Conservation (phyloP, 2,113 vertebrate species). For the Lycaon pictus region DNA sequence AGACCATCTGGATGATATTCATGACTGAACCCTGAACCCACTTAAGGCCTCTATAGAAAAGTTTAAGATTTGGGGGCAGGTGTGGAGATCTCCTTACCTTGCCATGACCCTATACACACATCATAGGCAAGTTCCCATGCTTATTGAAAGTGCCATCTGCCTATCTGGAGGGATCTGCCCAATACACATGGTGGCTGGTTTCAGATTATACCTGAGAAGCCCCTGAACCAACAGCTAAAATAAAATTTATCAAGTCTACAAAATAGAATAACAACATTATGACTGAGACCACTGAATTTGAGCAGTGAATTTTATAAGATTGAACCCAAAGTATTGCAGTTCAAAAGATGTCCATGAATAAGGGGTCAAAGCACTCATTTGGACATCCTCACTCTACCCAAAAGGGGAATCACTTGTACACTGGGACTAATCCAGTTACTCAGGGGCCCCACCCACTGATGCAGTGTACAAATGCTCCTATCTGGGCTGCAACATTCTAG, state of each 20-base stretch:
- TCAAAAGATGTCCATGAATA: fast-evolving
- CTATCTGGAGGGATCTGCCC: background rate
- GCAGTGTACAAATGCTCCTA: fast-evolving
- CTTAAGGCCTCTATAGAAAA: background rate
- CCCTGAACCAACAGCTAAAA: background rate
- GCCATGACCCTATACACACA: background rate
- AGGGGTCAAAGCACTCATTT: fast-evolving
- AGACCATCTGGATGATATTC: background rate
- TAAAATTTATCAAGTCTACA: background rate
- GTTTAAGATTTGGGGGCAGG: background rate
- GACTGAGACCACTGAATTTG: background rate
- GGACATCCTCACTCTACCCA: background rate
- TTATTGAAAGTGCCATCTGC: background rate
- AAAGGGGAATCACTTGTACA: background rate
- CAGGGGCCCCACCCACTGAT: background rate
- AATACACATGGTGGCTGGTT: background rate
- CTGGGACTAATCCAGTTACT: fast-evolving
- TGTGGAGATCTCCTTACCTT: background rate
- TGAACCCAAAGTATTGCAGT: background rate
- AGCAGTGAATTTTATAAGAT: background rate
- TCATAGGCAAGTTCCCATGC: background rate
- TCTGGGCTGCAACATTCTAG: fast-evolving
- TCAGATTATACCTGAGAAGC: background rate
- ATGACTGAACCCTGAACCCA: background rate
- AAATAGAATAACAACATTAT: background rate